phyloP scores from a whole-genome alignment of 2,888 invertebrate species.

The Dysmachus trigonus region DNA sequence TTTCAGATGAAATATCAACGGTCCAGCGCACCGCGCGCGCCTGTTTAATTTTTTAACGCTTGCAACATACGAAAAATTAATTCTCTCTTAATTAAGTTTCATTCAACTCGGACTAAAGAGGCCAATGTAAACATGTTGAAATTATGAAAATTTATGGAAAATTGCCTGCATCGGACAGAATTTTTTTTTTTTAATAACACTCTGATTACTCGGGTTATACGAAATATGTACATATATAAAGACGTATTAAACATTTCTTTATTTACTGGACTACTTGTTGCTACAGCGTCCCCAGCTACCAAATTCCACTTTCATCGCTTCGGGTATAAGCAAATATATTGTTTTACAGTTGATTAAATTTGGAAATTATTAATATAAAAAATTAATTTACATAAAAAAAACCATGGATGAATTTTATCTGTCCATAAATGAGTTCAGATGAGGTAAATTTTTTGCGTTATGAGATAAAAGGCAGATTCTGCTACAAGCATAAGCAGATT shows the following conservation, averaged over 20 bases:
- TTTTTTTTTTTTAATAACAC: background rate
- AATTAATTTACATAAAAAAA: background rate
- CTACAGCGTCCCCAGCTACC: background rate
- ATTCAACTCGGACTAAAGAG: background rate
- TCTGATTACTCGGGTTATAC: background rate
- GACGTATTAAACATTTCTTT: background rate
- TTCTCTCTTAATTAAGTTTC: constrained; percentile 7
- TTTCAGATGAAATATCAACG: constrained; percentile 6
- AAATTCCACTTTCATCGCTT: background rate
- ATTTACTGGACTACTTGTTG: background rate
- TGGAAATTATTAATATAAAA: background rate
- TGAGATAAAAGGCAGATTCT: background rate
- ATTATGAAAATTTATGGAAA: background rate
- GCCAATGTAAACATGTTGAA: background rate
- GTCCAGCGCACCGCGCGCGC: too few species aligned
- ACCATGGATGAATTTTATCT: background rate
- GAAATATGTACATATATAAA: background rate
- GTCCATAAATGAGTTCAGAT: background rate
- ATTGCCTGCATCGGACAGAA: background rate
- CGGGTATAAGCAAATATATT: background rate
- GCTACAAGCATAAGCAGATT: background rate
- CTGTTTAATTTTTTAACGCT: constrained; percentile 1
- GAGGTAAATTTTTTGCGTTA: background rate
- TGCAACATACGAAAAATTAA: background rate
- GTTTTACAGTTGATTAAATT: background rate